Evolutionary conservation across 1,140 invertebrate genomes (phyloP), one percentile per base, ranked within the genome.

Genomic region (Drosophila bocqueti): DNA sequence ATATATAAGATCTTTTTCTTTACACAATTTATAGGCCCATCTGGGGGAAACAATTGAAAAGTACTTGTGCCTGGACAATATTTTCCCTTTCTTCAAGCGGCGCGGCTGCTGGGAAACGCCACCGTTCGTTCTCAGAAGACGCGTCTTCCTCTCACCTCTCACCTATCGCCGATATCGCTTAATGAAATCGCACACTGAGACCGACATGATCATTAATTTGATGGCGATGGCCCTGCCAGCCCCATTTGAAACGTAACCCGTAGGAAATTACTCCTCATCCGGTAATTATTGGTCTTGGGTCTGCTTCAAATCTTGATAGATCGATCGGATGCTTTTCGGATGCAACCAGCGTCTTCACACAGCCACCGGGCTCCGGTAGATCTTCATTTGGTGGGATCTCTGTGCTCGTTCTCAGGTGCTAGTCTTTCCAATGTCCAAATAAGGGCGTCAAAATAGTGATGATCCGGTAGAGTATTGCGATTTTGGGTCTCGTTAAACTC

Each of bases 261-360:
- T 85, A 81, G 79, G 82, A 85, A 90, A 90, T 89, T 85, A 89
- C 75, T 77, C 45, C 68, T 79, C 85, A 89, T 89, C 85, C 85
- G 85, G 85, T 89, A 89, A 89, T 89, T 89, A 89, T 90, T 90
- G 85, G 86, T 87, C 79, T 80, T 42, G 58, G 46, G 31, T 8
- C 82, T 40, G 65, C 66, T 73, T 82, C 66, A 71, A 64, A 80
- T 87, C 83, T 87, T 89, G 83, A 87, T 87, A 83, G 80, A 89
- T 89, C 68, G 73, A 89, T 89, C 69, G 71, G 3, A 31, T 46
- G 40, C 31, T 38, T 31, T 43, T 58, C 68, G 62, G 65, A 47
- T 49, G 61, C 73, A 58, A 54, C 82, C 85, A 72, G 78, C 81
- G 43, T 71, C 76, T 89, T 83, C 61, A 50, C 72, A 89, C 71